Conservation (phyloP, 2,888 invertebrate genomes). For the Meloe dianella region DNA sequence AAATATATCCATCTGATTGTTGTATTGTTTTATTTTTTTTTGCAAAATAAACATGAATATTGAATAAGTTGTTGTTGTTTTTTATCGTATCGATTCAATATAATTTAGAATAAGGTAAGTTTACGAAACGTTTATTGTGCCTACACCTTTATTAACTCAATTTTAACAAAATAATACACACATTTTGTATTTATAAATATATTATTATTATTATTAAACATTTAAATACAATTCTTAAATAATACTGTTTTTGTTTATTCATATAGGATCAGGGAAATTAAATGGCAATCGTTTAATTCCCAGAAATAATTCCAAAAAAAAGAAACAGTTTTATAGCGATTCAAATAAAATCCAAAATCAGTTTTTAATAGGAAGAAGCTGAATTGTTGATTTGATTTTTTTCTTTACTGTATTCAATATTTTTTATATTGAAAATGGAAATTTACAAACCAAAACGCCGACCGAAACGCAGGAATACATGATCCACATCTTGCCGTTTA, state of each 20-base stretch:
- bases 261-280: slow-evolving; percentile 13
- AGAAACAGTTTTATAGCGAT: slow-evolving; percentile 24
- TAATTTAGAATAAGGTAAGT: slow-evolving; percentile 26
- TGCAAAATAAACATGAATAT: slow-evolving; percentile 25
- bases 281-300: slow-evolving; percentile 27
- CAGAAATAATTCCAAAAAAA: background rate
- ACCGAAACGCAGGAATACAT: slow-evolving; percentile 89
- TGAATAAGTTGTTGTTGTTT: slow-evolving; percentile 5
- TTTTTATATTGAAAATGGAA: slow-evolving; percentile 6
- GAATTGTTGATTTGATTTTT: slow-evolving; percentile 17
- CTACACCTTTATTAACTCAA: slow-evolving; percentile 22
- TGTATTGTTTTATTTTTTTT: slow-evolving; percentile 22
- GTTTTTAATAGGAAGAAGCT: slow-evolving; percentile 31
- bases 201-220: slow-evolving; percentile 31
- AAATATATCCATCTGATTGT: slow-evolving; percentile 21
- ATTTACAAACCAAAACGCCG: slow-evolving; percentile 61
- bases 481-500: slow-evolving; percentile 85
- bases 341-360: slow-evolving; percentile 27
- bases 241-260: slow-evolving; percentile 27
- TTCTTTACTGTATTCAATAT: background rate
- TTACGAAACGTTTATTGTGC: slow-evolving; percentile 24
- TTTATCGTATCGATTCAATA: background rate
- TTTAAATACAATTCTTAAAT: slow-evolving; percentile 29
- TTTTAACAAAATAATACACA: slow-evolving; percentile 28
- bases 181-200: slow-evolving; percentile 31